A percentile compares a stretch with the other conserved stretches of the same genome.
phyloP scores from a whole-genome alignment of 2,888 invertebrate species.

The Pseudanteris insignis region DNA sequence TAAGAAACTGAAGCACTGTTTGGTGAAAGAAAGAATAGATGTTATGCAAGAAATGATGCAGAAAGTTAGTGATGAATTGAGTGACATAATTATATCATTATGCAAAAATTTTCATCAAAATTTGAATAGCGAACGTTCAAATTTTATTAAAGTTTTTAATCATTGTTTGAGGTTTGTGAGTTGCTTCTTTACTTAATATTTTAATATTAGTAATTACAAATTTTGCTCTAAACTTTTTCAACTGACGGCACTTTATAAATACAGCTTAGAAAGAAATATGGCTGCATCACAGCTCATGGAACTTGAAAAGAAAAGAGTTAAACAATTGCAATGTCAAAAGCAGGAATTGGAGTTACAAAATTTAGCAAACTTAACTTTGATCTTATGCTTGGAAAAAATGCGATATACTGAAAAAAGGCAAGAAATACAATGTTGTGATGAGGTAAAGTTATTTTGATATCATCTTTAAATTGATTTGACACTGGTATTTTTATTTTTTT shows the following conservation, averaged over 20 bases:
- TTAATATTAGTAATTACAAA: too few relatives aligned
- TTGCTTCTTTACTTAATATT: too few relatives aligned
- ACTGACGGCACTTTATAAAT: too few relatives aligned
- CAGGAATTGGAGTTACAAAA: constrained; percentile 50
- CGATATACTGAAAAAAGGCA: constrained; percentile 48
- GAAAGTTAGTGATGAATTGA: constrained; percentile 52
- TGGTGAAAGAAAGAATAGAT: constrained; percentile 48
- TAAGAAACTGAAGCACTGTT: too few relatives aligned
- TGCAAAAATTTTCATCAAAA: constrained; percentile 50
- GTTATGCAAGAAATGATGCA: constrained; percentile 50
- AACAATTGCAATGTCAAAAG: constrained; percentile 45
- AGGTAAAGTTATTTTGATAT: constrained; percentile 39
- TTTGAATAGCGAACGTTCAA: constrained; percentile 46
- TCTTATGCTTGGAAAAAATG: constrained; percentile 52
- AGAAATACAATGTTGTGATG: constrained; percentile 45
- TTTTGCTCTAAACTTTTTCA: too few relatives aligned
- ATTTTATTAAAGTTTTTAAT: constrained; percentile 57
- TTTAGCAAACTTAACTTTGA: constrained; percentile 46
- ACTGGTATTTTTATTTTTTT: not conserved
- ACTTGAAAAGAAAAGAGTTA: constrained; percentile 41
- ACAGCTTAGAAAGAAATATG: constrained; percentile 49
- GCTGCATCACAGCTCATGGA: constrained; percentile 39
- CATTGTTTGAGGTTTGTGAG: constrained; percentile 52
- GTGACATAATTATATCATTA: constrained; percentile 46
- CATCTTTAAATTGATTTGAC: not conserved